Percentiles rank a stretch among this genome's conserved stretches.
phyloP scores from a whole-genome alignment of 2,797 vertebrate species.

The Poecilia velifera region DNA sequence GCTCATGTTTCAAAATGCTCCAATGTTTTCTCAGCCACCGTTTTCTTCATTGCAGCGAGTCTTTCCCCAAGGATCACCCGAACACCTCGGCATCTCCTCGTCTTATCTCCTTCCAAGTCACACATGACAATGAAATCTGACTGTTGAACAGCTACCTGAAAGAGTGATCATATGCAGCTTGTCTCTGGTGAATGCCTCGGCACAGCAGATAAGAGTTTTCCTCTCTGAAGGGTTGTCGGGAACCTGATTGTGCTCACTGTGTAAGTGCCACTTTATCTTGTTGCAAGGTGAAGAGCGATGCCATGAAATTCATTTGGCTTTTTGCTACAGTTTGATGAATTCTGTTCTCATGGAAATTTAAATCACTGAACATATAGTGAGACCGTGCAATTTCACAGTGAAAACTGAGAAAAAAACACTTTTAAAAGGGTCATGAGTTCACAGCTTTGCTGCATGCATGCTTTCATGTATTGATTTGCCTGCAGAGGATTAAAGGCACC shows the following conservation, averaged over 20 bases:
- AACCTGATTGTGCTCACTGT: slow-evolving; percentile 30
- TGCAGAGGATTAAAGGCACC: slow-evolving; percentile 16
- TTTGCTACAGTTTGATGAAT: slow-evolving; percentile 29
- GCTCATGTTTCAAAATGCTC: slow-evolving; percentile 1
- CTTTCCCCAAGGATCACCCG: neutral
- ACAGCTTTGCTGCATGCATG: slow-evolving; percentile 4
- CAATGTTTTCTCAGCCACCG: slow-evolving; percentile 25
- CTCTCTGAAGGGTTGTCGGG: slow-evolving; percentile 26
- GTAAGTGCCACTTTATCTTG: slow-evolving; percentile 31
- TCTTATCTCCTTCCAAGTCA: slow-evolving; percentile 24
- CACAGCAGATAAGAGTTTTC: slow-evolving; percentile 35
- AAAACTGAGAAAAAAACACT: slow-evolving; percentile 14
- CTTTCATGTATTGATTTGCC: slow-evolving; percentile 14
- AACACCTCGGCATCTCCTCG: slow-evolving; percentile 11
- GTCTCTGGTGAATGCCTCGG: slow-evolving; percentile 37
- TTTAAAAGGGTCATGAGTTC: slow-evolving; percentile 26
- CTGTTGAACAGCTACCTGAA: slow-evolving; percentile 57
- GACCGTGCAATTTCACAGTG: slow-evolving; percentile 1
- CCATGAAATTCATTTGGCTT: slow-evolving; percentile 34
- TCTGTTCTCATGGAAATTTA: slow-evolving; percentile 25
- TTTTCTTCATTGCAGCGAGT: slow-evolving; percentile 13
- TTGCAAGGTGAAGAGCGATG: slow-evolving; percentile 18
- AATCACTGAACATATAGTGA: neutral
- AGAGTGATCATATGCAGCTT: slow-evolving; percentile 53
- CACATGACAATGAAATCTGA: slow-evolving; percentile 59